These are phyloP conservation scores for Hedychridium roseum DNA, from an alignment of 2,888 invertebrate species.

Conservation along the genomic window DNA sequence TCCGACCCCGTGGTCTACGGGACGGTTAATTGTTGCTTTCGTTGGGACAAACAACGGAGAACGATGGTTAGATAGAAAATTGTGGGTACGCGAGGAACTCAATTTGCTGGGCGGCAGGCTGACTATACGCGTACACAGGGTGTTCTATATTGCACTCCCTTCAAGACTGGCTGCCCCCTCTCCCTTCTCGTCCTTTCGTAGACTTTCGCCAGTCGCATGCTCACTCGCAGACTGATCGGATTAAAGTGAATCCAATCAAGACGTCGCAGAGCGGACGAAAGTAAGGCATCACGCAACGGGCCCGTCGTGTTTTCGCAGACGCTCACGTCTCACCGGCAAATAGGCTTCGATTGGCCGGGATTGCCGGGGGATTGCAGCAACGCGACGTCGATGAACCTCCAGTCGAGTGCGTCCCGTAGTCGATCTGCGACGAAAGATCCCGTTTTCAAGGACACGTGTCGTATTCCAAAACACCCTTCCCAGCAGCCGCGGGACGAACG, in stretches of 20 bases:
- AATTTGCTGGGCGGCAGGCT: conserved; percentile 12
- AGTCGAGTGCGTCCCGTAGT: no score
- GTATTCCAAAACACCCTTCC: no score
- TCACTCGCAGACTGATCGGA: conserved; percentile 14
- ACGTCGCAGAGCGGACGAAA: conserved; percentile 7
- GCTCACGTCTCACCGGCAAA: conserved; percentile 10
- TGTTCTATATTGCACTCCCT: neutral
- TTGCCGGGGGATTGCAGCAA: neutral
- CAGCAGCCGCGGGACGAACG: no score
- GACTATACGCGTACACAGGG: conserved; percentile 10
- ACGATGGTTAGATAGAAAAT: no score
- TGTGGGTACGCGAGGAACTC: conserved; percentile 4
- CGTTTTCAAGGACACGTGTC: no score
- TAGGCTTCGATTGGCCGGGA: conserved; percentile 5
- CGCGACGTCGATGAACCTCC: neutral
- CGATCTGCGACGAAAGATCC: no score
- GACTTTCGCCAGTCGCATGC: no score
- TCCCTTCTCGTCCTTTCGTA: neutral
- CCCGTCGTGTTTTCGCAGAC: conserved; percentile 6
- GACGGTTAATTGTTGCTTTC: no score
- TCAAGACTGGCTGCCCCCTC: neutral
- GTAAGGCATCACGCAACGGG: conserved; percentile 12
- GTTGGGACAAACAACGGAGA: no score
- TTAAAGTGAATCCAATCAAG: conserved; percentile 19
- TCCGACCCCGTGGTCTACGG: no score